Evolutionary conservation across 2,113 vertebrate species (phyloP), one percentile per base, ranked within the genome.

Genomic region (Panthera leo): DNA sequence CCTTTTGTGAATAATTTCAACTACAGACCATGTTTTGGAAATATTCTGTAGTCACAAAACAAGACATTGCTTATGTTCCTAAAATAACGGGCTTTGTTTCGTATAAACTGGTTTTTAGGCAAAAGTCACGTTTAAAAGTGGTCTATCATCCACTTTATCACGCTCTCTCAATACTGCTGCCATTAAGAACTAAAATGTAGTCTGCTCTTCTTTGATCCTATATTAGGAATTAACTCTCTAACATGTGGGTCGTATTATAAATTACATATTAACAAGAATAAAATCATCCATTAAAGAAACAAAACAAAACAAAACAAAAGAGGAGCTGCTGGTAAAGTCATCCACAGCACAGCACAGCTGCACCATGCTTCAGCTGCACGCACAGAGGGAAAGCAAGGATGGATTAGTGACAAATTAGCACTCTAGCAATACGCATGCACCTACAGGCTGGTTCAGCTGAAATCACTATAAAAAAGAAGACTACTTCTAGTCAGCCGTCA

Each of bases 401-500:
- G 95, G 96, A 95, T 98, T 98, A 99, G 99, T 98, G 97, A 98
- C 97, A 98, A 39, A 91, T 94, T 79, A 98, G 97, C 95, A 97
- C 91, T n/a, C 75, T 55, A 94, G 91, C 82, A 96, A 97, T 76
- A 98, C 5, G 96, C 99, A 99, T 99, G 99, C 98, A 99, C 94
- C 88, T 84, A 97, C 67, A 89, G 61, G 76, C 73, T 95, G 96
- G 88, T 89, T 89, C 97, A 97, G 98, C 97, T 97, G 98, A 97
- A 97, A 97, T 68, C 97, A 98, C 98, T 97, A 98, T 91, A 96
- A 97, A 94, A 98, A 94, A 98, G 80, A 95, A 80, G 80, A 98
- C 98, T 99, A 99, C 98, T 99, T 99, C 99, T 99, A 99, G 97
- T 97, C 98, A 99, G 98, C 98, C 97, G 97, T 98, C 99, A 99